Base-by-base conservation (phyloP, 2,113 vertebrate species). In the Hemiprocne comata region DNA sequence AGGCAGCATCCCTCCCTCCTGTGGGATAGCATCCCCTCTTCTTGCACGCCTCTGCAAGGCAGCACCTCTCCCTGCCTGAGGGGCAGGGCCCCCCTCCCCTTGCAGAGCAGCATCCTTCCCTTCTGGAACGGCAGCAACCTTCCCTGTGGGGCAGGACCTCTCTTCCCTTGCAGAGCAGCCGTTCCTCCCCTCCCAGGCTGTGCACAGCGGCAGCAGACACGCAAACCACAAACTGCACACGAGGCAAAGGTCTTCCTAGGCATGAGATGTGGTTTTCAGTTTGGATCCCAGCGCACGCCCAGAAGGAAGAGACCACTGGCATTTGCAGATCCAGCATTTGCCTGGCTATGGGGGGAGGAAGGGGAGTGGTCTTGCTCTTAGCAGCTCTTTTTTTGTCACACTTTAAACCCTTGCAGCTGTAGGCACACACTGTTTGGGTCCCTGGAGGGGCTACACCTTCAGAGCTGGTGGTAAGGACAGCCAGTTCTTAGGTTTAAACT, bases 301-400 rank as follows among this genome's bases (percentile, higher is more conserved):
- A 2, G 16, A 13, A 53, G 55, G 66, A 51, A 42, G 33, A 65
- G n/a, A 29, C 24, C 1, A 2, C 44, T 13, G 40, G 64, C 44
- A 2, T 2, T 6, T 36, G 9, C 1, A 4, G 31, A n/a, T 29
- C 38, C 3, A 1, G 44, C 3, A 0, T 20, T 44, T 6, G n/a
- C 58, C 34, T 10, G 67, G 13, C 36, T n/a, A 0, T 2, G 19
- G 2, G 18, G 36, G 31, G 25, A 67, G 24, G 54, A 36, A 40
- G 8, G 9, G 17, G 44, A 46, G 48, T 34, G 31, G 17, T 44
- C 48, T 57, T 3, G 6, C 21, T 94, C 23, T 7, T 14, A 24
- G 24, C 36, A 50, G 70, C 21, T 15, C 3, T 54, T 29, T 40
- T 5, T 46, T 34, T 24, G 46, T 62, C 28, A 40, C 79, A 33